Conservation (phyloP, 1,140 invertebrate genomes). For the Lepidostoma basale region DNA sequence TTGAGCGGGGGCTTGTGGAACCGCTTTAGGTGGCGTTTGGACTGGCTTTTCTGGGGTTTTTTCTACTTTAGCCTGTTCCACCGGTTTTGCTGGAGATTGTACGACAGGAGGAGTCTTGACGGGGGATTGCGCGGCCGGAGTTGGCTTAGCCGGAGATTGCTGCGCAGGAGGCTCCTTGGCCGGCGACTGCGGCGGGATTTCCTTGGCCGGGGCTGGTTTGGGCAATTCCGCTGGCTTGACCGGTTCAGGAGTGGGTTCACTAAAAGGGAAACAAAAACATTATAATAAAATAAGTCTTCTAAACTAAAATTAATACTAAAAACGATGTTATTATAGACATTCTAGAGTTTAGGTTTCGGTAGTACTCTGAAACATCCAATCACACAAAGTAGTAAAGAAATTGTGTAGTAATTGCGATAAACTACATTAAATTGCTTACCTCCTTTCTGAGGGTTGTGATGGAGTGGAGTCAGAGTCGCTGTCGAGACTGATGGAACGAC, state of each 20-base stretch:
- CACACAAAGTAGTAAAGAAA: too few species aligned
- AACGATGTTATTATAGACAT: too few species aligned
- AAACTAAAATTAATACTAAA: background rate
- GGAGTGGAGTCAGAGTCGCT: background rate
- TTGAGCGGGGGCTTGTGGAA: background rate
- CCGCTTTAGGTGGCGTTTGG: background rate
- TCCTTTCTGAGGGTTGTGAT: constrained; percentile 33
- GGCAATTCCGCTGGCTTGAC: constrained; percentile 37
- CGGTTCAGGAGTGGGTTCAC: background rate
- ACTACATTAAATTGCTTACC: background rate
- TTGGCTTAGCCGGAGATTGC: constrained; percentile 9
- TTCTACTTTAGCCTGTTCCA: background rate
- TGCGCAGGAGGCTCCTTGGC: constrained; percentile 9
- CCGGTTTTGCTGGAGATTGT: constrained; percentile 24
- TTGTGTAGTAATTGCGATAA: too few species aligned
- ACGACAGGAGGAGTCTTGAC: background rate
- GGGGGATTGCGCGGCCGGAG: background rate
- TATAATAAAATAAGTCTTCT: background rate
- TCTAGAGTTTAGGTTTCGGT: too few species aligned
- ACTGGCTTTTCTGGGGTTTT: background rate
- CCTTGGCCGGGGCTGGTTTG: constrained; percentile 14
- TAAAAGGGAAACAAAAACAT: background rate
- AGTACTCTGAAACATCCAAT: too few species aligned
- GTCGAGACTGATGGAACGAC: background rate
- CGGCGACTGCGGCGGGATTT: background rate